phyloP scores from a whole-genome alignment of 2,888 invertebrate species.

The Augiades crinisus region DNA sequence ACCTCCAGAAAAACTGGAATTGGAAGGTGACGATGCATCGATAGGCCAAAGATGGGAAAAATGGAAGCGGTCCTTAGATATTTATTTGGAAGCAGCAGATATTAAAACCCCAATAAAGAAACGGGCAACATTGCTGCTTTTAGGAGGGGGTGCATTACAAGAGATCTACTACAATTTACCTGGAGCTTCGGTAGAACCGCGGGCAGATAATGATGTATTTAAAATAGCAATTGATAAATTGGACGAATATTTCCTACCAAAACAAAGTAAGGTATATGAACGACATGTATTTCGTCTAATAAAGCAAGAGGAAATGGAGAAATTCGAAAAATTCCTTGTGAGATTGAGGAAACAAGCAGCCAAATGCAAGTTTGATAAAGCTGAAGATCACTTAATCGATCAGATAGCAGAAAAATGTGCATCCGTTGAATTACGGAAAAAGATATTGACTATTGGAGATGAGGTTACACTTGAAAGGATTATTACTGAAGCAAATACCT shows the following conservation, averaged over 20 bases:
- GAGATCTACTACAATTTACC: conserved; percentile 40
- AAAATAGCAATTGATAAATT: conserved; percentile 20
- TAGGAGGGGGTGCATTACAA: conserved; percentile 36
- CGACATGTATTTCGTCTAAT: conserved; percentile 22
- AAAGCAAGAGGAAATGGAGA: conserved; percentile 18
- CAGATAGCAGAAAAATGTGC: conserved; percentile 29
- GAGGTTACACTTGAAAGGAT: conserved; percentile 23
- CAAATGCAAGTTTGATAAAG: not conserved
- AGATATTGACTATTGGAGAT: conserved; percentile 26
- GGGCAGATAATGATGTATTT: conserved; percentile 14
- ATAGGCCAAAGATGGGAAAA: conserved; percentile 39
- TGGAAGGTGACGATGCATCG: conserved; percentile 37
- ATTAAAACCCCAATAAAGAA: conserved; percentile 23
- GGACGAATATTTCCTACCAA: conserved; percentile 19
- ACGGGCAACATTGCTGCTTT: conserved; percentile 34
- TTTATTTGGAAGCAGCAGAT: conserved; percentile 33
- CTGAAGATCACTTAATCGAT: conserved; percentile 29
- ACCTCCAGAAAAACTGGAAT: conserved; percentile 16
- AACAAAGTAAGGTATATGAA: conserved; percentile 14
- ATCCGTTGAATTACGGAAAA: conserved; percentile 26
- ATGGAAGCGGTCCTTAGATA: conserved; percentile 38
- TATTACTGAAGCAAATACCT: conserved; percentile 27
- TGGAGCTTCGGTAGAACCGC: conserved; percentile 25
- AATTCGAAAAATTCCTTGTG: conserved; percentile 18
- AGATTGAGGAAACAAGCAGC: not conserved